Evolutionary conservation across 2,797 vertebrate genomes (phyloP), one percentile per base, ranked within the genome.

Genomic region (Spea hammondii): DNA sequence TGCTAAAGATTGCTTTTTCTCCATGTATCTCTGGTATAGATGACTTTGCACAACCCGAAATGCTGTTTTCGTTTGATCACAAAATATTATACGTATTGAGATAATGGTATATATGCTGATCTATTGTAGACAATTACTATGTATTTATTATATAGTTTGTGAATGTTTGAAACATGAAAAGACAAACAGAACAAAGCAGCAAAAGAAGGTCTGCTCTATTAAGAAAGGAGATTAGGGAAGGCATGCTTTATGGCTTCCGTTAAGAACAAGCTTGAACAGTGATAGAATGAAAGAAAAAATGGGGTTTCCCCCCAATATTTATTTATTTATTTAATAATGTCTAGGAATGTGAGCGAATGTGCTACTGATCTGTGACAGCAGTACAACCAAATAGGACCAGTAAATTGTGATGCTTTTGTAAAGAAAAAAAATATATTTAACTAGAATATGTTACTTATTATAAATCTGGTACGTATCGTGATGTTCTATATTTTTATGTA

Each of bases 401-500:
- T 59, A 10, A 59, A 59, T 12, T 13, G 47, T 54, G 48, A 45
- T 53, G 0, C 32, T 64, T 74, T 50, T 72, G 49, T 78, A 48
- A 69, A 68, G 7, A 60, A 5, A 72, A 54, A 46, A 74, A 53
- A 44, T 12, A 17, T 14, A 60, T 51, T 62, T 70, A 60, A 69
- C 14, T 68, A n/a, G 45, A 1, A 68, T 65, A 53, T 6, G 8
- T n/a, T 70, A 62, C 70, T 68, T 74, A 67, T 69, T 62, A 13
- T 17, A 44, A 13, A 79, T 64, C 44, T 72, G 51, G 50, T 12
- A 48, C 44, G 48, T 74, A 70, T 62, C 62, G 55, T 69, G 9
- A 49, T 12, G 45, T 8, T 64, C 46, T 75, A 74, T 79, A 70
- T 74, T 53, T 53, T 70, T 71, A 57, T 70, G 79, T 71, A 65